Conservation (phyloP, 2,113 vertebrate genomes). For the Epinephelus fuscoguttatus region DNA sequence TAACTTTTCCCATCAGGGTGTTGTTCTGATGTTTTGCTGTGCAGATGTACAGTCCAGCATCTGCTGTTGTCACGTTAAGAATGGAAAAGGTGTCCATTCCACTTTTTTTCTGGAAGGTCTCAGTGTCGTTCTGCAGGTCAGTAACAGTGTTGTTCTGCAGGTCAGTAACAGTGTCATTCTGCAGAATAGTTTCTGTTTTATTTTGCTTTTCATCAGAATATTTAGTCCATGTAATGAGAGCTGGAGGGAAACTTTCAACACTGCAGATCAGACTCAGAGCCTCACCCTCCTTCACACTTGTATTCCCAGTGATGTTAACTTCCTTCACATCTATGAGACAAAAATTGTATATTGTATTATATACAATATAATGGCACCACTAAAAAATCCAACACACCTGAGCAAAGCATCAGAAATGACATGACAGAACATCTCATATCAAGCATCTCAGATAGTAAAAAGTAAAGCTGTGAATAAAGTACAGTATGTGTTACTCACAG, state of each 20-base stretch:
- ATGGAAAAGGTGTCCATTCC: background rate
- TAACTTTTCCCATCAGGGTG: background rate
- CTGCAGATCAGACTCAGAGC: conserved; percentile 7
- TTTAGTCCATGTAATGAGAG: background rate
- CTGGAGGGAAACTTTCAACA: background rate
- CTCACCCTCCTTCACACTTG: background rate
- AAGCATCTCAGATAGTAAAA: background rate
- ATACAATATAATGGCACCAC: no score
- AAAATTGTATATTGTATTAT: background rate
- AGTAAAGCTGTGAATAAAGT: background rate
- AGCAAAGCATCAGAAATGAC: background rate
- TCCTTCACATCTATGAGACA: background rate
- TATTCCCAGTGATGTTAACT: background rate
- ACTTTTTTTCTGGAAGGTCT: background rate
- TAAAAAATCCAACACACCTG: background rate
- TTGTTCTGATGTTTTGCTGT: background rate
- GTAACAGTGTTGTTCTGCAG: background rate
- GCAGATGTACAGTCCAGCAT: background rate
- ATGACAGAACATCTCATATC: background rate
- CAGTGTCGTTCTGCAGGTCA: background rate
- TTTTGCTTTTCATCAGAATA: no score
- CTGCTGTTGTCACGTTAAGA: background rate
- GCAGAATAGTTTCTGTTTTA: background rate
- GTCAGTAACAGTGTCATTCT: background rate
- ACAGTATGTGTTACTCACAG: conserved; percentile 51